Base-by-base conservation (phyloP, 2,888 invertebrate species). In the Agriopis marginaria region DNA sequence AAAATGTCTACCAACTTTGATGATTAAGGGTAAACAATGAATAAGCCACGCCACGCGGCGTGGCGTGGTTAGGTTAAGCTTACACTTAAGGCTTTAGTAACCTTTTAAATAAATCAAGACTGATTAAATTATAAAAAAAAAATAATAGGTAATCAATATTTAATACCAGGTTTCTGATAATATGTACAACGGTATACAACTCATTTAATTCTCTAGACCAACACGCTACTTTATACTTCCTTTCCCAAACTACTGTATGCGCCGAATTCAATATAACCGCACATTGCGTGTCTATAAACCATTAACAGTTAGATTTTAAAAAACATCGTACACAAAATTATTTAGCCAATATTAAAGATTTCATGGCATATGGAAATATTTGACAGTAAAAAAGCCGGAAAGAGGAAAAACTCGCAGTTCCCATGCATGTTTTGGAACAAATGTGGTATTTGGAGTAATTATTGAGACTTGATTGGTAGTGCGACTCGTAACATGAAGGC, bases 301-400 rank as follows among this genome's bases (percentile, higher is more conserved):
- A 69, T 78, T 68, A 74, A 72, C 75, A 71, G 73, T 68, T 68
- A 58, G 12, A 7, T 58, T 58, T 45, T 58, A 32, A 72, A 71
- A 74, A 66, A 66, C 62, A 74, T 77, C 74, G 75, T 76, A 77
- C 75, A 79, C 77, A 79, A 80, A 74, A 79, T 82, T 78, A 79
- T 84, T 82, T 83, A 80, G 72, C 73, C 71, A 75, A 78, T 77
- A 87, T 89, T 89, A 89, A 71, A 82, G 78, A 89, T 89, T 89
- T 85, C 82, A 88, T 82, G 84, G 81, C 72, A 75, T 74, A 79
- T 79, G 73, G 75, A 66, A 75, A 74, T 82, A 79, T 87, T 86
- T 86, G 88, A 85, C 86, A 87, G 82, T 61, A 53, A 60, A 66
- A 63, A 66, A 17, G 60, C 65, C 71, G 65, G 65, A 68, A 67